Evolutionary conservation across 2,113 vertebrate species (phyloP).

Genomic region (Psittacus erithacus): DNA sequence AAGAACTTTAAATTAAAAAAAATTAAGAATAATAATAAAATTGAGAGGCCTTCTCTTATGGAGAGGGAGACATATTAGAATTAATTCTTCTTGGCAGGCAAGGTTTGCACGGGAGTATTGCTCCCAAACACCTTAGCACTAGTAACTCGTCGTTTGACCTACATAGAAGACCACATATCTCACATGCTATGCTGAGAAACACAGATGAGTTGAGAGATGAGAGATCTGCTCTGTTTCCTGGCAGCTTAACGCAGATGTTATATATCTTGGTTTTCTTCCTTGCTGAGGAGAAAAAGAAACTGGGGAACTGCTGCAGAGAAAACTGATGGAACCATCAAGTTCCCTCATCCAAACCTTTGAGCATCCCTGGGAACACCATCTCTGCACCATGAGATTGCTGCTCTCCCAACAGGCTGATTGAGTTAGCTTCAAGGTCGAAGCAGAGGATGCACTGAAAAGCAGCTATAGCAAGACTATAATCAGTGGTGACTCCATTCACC

Average conservation of each 20-base stretch:
- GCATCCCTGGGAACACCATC: background rate
- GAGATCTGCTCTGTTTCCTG: background rate
- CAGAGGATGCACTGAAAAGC: background rate
- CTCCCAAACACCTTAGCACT: background rate
- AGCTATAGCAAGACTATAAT: too few species aligned
- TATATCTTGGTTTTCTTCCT: background rate
- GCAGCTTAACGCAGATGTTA: background rate
- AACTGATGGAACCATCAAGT: too few species aligned
- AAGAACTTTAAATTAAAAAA: background rate
- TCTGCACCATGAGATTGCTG: fast-evolving
- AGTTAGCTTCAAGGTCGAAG: background rate
- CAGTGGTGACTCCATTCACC: background rate
- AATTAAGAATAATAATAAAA: background rate
- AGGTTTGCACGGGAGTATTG: background rate
- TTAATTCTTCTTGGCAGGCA: background rate
- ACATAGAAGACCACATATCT: background rate
- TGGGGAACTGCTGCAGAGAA: background rate
- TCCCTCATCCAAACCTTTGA: background rate
- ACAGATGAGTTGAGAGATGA: background rate
- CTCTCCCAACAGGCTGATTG: fast-evolving
- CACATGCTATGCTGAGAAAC: background rate
- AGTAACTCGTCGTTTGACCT: background rate
- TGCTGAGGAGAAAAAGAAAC: background rate
- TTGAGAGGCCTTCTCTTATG: background rate
- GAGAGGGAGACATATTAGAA: background rate